Evolutionary conservation across 2,888 invertebrate genomes (phyloP).

Genomic region (Neocrepidodera transversa): DNA sequence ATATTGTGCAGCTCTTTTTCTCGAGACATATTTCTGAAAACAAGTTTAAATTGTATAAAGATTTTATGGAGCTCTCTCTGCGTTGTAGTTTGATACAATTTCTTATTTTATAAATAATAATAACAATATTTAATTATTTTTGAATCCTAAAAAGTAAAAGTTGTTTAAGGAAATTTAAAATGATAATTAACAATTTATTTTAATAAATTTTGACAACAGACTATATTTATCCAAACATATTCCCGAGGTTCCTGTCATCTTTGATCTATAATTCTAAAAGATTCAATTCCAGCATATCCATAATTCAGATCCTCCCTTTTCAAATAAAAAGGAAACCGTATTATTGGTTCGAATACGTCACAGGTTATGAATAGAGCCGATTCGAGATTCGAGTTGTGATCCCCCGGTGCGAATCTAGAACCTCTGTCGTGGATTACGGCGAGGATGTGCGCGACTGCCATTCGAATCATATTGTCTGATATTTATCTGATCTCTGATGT

Average conservation of each 20-base stretch:
- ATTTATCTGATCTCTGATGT: conserved; percentile 55
- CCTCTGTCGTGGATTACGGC: conserved; percentile 54
- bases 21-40: too few relatives aligned
- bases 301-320: conserved; percentile 13
- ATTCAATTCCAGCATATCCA: conserved; percentile 11
- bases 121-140: too few relatives aligned
- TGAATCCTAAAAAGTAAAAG: too few relatives aligned
- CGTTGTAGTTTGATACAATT: too few relatives aligned
- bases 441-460: conserved; percentile 54
- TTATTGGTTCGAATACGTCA: conserved; percentile 39
- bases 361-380: conserved; percentile 52
- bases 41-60: too few relatives aligned
- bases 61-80: too few relatives aligned
- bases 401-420: conserved; percentile 54
- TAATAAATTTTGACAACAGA: too few relatives aligned
- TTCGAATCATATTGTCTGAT: conserved; percentile 57
- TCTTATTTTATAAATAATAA: too few relatives aligned
- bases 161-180: too few relatives aligned
- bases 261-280: too few relatives aligned
- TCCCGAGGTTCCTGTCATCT: neutral
- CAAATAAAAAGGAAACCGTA: conserved; percentile 31
- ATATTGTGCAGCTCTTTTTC: too few relatives aligned
- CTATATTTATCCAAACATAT: neutral
- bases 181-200: too few relatives aligned
- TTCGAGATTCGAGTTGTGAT: conserved; percentile 44